Conservation (phyloP, 2,113 vertebrate genomes). For the Amphiprion ocellaris region DNA sequence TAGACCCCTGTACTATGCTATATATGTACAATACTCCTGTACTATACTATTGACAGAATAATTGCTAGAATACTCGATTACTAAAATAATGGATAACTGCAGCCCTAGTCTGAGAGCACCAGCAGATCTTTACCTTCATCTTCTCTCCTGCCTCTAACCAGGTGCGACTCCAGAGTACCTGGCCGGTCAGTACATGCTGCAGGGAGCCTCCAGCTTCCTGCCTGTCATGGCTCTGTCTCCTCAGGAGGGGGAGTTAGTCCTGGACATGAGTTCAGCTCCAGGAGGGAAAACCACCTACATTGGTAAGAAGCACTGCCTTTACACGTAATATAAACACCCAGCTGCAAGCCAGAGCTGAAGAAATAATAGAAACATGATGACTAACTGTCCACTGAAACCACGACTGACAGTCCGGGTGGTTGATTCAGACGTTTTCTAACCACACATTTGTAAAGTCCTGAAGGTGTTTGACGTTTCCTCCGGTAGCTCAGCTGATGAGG, state of each 20-base stretch:
- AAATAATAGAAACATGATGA: too few relatives aligned
- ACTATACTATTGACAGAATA: too few relatives aligned
- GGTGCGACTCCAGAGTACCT: conserved; percentile 98
- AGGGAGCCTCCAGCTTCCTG: conserved; percentile 96
- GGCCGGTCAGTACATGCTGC: conserved; percentile 97
- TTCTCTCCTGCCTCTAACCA: conserved; percentile 46
- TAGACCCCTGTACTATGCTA: too few relatives aligned
- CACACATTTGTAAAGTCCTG: too few relatives aligned
- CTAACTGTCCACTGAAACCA: too few relatives aligned
- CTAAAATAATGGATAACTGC: too few relatives aligned
- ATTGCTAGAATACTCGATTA: too few relatives aligned
- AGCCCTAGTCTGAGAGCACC: neutral
- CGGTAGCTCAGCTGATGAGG: conserved; percentile 95
- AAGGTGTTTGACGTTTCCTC: neutral
- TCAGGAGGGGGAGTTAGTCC: conserved; percentile 93
- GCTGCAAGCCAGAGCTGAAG: too few relatives aligned
- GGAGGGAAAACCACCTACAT: conserved; percentile 98
- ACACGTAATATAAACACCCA: too few relatives aligned
- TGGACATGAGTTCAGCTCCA: conserved; percentile 98
- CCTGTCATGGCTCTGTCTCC: conserved; percentile 97
- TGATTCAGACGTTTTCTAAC: too few relatives aligned
- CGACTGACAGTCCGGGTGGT: too few relatives aligned
- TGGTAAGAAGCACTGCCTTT: conserved; percentile 79
- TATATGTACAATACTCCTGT: too few relatives aligned
- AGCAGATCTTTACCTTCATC: neutral